Evolutionary conservation across 1,140 invertebrate species (phyloP).

Genomic region (Leptinotarsa lineolata): DNA sequence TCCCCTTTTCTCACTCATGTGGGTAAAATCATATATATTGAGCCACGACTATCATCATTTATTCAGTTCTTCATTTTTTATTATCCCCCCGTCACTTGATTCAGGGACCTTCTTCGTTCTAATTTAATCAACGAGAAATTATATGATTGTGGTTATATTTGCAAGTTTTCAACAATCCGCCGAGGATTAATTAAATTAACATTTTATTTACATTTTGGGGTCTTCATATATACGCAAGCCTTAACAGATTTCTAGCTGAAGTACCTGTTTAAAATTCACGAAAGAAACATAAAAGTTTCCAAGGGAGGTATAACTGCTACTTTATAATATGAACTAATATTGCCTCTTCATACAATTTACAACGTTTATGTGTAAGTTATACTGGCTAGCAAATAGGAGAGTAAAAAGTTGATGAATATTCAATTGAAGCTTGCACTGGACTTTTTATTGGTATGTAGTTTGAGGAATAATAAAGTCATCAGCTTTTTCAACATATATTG

Average conservation of each 20-base stretch:
- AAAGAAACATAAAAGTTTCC: conserved; percentile 25
- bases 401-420: not conserved
- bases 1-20: no score
- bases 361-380: conserved; percentile 8
- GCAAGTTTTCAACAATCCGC: conserved; percentile 6
- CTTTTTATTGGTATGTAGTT: no score
- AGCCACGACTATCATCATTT: no score
- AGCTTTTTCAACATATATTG: no score
- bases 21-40: no score
- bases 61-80: no score
- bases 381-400: not conserved
- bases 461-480: no score
- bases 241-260: conserved; percentile 18
- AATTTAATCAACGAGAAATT: not conserved
- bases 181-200: conserved; percentile 23
- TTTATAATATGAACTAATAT: conserved; percentile 17
- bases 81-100: no score
- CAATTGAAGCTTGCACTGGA: not conserved
- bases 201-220: conserved; percentile 17
- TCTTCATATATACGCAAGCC: conserved; percentile 12
- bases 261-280: conserved; percentile 19
- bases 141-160: conserved; percentile 3
- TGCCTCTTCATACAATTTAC: conserved; percentile 15
- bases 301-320: not conserved
- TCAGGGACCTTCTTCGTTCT: not conserved